These are phyloP conservation scores for Corythornis cristatus DNA, from an alignment of 2,113 vertebrate genomes.

Conservation along the genomic window DNA sequence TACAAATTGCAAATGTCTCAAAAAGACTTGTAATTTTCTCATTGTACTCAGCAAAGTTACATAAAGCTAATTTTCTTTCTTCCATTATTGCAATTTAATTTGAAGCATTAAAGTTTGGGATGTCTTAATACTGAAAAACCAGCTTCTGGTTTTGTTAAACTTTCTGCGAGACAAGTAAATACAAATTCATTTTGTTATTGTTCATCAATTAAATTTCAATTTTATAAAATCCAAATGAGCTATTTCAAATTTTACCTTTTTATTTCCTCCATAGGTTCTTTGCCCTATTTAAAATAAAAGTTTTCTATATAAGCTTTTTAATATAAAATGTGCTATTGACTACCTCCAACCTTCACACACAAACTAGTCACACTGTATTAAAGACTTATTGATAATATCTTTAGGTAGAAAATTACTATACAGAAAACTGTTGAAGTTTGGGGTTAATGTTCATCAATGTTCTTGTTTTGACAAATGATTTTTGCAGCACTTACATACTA, in stretches of 20 bases:
- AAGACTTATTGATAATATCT: neutral
- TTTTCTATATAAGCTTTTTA: neutral
- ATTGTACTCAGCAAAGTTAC: neutral
- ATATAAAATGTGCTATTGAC: neutral
- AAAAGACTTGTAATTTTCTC: neutral
- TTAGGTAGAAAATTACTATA: neutral
- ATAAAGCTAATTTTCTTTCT: neutral
- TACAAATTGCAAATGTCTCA: neutral
- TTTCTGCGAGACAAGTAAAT: neutral
- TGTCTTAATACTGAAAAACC: neutral
- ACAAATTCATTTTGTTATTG: neutral
- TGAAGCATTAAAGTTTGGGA: neutral
- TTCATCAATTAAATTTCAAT: neutral
- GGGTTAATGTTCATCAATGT: neutral
- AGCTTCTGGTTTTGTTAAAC: neutral
- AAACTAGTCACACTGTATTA: neutral
- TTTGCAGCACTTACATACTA: neutral
- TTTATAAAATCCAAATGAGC: neutral
- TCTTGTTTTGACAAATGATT: constrained; percentile 39
- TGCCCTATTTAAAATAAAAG: constrained; percentile 13
- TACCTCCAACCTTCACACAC: neutral
- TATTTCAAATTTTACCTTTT: neutral
- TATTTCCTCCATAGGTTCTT: neutral
- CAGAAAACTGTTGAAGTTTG: constrained; percentile 10
- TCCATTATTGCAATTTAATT: neutral